Evolutionary conservation across 92 coral and sea anemone genomes (phyloP).

Genomic region (Nematostella vectensis): DNA sequence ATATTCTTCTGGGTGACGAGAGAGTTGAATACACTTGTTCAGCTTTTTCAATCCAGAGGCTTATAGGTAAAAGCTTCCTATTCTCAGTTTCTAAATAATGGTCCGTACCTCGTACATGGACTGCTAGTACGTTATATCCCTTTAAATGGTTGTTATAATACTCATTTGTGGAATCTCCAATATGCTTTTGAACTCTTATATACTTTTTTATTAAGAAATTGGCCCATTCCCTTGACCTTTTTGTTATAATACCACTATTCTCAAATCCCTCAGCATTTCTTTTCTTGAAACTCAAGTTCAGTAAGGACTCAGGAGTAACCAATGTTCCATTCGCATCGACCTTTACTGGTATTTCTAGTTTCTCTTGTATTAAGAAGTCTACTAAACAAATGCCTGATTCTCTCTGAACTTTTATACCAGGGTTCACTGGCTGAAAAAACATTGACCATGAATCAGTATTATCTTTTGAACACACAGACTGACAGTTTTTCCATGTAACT

Average conservation of each 20-base stretch:
- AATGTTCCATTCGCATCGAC: neutral
- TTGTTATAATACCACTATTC: constrained; percentile 24
- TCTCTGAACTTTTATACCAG: constrained; percentile 28
- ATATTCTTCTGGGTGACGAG: constrained; percentile 46
- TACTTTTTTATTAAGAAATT: constrained; percentile 24
- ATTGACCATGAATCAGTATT: constrained; percentile 58
- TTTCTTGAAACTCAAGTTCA: constrained; percentile 31
- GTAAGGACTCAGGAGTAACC: constrained; percentile 16
- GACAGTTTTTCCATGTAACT: constrained; percentile 52
- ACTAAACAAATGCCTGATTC: constrained; percentile 40
- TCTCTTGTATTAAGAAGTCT: constrained; percentile 5
- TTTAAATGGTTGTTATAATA: constrained; percentile 28
- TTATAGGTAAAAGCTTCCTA: constrained; percentile 28
- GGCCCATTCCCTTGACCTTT: constrained; percentile 25
- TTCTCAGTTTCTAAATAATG: constrained; percentile 39
- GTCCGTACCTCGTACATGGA: constrained; percentile 83
- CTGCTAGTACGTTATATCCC: constrained; percentile 49
- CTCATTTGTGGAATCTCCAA: constrained; percentile 16
- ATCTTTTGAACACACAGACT: constrained; percentile 40
- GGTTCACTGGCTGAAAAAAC: constrained; percentile 59
- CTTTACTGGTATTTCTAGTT: constrained; percentile 2
- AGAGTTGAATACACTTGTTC: constrained; percentile 17
- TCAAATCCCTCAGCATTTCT: constrained; percentile 24
- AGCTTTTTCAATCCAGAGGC: constrained; percentile 45
- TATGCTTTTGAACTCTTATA: constrained; percentile 20